Evolutionary conservation across 2,113 vertebrate species (phyloP).

Genomic region (Pycnonotus jocosus): DNA sequence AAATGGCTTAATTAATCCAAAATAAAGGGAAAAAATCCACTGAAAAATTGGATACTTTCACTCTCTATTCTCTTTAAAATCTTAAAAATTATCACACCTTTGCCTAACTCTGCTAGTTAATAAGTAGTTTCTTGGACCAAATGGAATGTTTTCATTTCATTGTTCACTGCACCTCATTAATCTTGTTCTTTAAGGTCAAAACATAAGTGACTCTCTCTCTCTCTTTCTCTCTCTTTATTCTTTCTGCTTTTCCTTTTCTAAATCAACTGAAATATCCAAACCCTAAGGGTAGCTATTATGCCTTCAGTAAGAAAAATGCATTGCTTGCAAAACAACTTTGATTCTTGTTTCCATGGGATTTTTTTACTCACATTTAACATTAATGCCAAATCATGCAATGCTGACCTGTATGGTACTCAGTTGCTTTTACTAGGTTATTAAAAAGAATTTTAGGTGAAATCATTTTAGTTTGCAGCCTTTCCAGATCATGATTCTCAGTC

Average conservation of each 20-base stretch:
- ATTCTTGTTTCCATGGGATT: not conserved
- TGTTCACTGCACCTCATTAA: constrained; percentile 27
- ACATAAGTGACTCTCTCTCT: not conserved
- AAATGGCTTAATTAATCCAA: not conserved
- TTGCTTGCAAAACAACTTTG: constrained; percentile 30
- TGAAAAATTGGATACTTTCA: not conserved
- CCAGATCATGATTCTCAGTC: not conserved
- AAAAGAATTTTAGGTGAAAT: not conserved
- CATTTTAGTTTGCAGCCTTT: not conserved
- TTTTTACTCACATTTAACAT: not conserved
- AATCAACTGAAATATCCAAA: constrained; percentile 19
- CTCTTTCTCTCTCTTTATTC: not conserved
- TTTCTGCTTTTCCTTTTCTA: not conserved
- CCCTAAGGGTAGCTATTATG: constrained; percentile 30
- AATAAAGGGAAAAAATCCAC: not conserved
- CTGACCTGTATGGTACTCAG: not conserved
- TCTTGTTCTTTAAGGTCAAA: constrained; percentile 34
- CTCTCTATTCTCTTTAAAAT: not conserved
- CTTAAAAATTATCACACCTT: not conserved
- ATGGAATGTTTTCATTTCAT: not conserved
- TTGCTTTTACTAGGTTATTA: constrained; percentile 18
- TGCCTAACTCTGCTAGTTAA: not conserved
- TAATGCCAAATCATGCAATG: not conserved
- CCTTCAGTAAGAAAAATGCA: constrained; percentile 33
- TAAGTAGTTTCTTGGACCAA: not conserved